Evolutionary conservation across 2,113 vertebrate genomes (phyloP), one percentile per base, ranked within the genome.

Genomic region (Mus pahari): DNA sequence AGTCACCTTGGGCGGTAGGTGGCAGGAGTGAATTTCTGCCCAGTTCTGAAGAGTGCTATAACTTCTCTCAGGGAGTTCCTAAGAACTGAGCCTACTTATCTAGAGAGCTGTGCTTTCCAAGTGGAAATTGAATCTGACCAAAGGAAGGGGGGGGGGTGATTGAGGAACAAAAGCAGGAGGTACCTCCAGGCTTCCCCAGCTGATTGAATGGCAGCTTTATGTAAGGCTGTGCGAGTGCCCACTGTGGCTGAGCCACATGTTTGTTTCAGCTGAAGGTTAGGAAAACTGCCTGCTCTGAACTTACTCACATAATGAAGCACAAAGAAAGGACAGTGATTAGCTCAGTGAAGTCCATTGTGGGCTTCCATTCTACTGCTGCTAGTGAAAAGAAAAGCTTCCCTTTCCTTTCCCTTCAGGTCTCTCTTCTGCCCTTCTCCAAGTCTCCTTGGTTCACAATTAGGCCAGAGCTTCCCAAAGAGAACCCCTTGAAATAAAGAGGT

Each of bases 241-340:
- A 2, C 73, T 14, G 1, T 55, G 9, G 11, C 10, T 22, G 53
- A 50, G 48, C 60, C 1, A 7, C 55, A 1, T 33, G 50, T 4
- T 0, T 94, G 75, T 60, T 95, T 86, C 66, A 60, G 81, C 75
- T 83, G 79, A 78, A 92, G 86, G 77, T 88, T 94, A 88, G 77
- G 82, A 55, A 89, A 92, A 70, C 79, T 1, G 28, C 70, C 91
- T 62, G 42, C 77, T 62, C 79, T 78, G 39, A 87, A 53, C 79
- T 94, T 68, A 70, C 64, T 16, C 58, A 83, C 91, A 28, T 94
- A 89, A 94, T 1, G 7, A 91, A 36, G 50, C 86, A 14, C 53
- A 75, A 94, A 91, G 66, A 95, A 96, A 96, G 73, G 88, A 7
- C 8, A n/a, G 75, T 75, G 77, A 91, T 92, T 62, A 96, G 77